Conservation (phyloP, 1,140 invertebrate species). For the Rhopalosiphum maidis region DNA sequence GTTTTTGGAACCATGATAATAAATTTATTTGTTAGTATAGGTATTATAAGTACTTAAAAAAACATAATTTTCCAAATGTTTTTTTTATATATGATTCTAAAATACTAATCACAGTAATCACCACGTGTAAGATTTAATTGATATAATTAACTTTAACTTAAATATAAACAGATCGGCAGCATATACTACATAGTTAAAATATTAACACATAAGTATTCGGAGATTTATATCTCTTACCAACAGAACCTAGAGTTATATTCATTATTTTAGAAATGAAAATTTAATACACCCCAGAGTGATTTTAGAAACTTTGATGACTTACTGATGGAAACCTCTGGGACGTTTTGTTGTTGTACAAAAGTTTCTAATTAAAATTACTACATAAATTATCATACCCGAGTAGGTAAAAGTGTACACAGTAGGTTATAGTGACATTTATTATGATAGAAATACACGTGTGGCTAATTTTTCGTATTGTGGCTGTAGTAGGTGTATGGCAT, state of each 20-base stretch:
- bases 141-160: neutral
- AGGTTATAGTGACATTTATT: neutral
- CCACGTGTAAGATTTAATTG: neutral
- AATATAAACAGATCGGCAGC: neutral
- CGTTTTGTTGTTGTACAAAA: slow-evolving; percentile 20
- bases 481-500: too few species aligned
- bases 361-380: slow-evolving; percentile 47
- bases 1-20: neutral
- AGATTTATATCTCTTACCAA: neutral
- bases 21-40: neutral
- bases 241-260: neutral
- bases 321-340: slow-evolving; percentile 34
- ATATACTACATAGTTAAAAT: neutral
- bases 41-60: neutral
- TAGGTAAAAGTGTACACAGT: neutral
- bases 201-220: neutral
- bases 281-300: slow-evolving; percentile 48
- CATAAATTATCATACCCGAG: slow-evolving; percentile 29
- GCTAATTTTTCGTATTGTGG: neutral
- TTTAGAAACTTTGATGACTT: slow-evolving; percentile 44
- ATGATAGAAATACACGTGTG: neutral
- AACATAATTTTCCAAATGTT: neutral
- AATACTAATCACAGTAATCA: too few species aligned
- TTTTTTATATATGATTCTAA: neutral
- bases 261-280: slow-evolving; percentile 45